A percentile compares a stretch with the other conserved stretches of the same genome.
phyloP scores from a whole-genome alignment of 1,140 invertebrate species.

The Epicauta chinensis region DNA sequence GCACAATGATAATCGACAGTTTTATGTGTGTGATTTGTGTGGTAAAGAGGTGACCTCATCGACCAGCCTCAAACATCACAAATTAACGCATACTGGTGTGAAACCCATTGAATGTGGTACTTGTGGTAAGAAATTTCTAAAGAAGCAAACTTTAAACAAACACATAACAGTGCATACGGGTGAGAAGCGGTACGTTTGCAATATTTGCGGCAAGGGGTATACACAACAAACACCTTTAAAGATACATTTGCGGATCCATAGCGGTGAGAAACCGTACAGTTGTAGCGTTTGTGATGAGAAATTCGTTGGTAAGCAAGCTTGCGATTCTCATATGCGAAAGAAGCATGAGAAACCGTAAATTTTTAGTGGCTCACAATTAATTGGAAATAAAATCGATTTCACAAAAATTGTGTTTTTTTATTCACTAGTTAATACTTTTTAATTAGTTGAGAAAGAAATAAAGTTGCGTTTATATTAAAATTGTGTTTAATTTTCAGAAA shows the following conservation, averaged over 20 bases:
- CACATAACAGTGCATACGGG: conserved; percentile 3
- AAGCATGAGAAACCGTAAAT: no score
- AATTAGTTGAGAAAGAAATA: no score
- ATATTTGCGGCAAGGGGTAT: conserved; percentile 12
- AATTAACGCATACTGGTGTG: conserved; percentile 8
- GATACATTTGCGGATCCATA: not conserved
- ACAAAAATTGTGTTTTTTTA: no score
- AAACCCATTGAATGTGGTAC: not conserved
- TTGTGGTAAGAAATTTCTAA: not conserved
- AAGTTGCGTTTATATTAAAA: not conserved
- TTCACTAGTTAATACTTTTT: no score
- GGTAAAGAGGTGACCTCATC: conserved; percentile 40
- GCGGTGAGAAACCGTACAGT: conserved; percentile 30
- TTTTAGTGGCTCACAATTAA: no score
- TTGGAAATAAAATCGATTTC: no score
- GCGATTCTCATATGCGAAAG: no score
- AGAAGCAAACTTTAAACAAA: not conserved
- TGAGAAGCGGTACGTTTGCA: conserved; percentile 1
- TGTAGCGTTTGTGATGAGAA: conserved; percentile 59
- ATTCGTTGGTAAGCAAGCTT: no score
- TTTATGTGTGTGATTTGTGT: conserved; percentile 49
- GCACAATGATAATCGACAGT: conserved; percentile 52
- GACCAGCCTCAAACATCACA: conserved; percentile 28
- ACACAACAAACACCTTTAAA: not conserved
- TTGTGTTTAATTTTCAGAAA: not conserved